Conservation (phyloP, 2,113 vertebrate genomes). For the Percina caprodes region DNA sequence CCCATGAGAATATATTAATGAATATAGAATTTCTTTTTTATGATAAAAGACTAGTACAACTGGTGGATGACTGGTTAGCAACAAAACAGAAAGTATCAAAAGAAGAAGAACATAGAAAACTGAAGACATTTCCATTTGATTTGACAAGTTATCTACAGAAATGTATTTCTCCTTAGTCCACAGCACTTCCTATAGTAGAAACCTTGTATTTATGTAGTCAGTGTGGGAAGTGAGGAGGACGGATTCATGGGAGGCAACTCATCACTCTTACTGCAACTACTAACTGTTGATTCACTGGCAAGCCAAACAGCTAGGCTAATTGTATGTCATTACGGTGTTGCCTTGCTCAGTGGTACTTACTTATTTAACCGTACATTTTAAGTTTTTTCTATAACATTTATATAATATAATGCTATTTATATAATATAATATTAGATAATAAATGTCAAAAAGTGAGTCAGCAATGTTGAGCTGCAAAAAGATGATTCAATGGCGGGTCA, state of each 20-base stretch:
- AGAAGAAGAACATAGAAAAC: not conserved
- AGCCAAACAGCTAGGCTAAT: not conserved
- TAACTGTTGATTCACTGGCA: not conserved
- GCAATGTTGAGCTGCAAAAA: conserved; percentile 1
- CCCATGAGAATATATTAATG: not conserved
- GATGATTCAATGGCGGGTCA: conserved; percentile 2
- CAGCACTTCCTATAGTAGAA: not conserved
- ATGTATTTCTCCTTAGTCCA: not conserved
- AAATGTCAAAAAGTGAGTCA: conserved; percentile 28
- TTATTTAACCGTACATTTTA: not conserved
- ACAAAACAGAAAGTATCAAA: not conserved
- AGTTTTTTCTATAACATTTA: too few species aligned
- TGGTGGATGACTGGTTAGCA: not conserved
- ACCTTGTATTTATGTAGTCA: conserved; percentile 3
- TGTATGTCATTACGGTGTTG: too few species aligned
- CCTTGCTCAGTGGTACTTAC: too few species aligned
- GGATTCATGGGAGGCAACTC: conserved; percentile 37
- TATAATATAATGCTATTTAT: not conserved
- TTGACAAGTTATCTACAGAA: not conserved
- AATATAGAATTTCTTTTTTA: not conserved
- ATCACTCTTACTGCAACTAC: conserved; percentile 25
- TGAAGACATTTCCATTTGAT: not conserved
- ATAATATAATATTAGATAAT: too few species aligned
- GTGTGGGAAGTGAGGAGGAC: conserved; percentile 26
- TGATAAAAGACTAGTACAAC: not conserved